A percentile compares a stretch with the other conserved stretches of the same genome.
Conservation (phyloP, 30 jellyfish, hydroid and myxozoan genomes). For the Aurelia sp. region DNA sequence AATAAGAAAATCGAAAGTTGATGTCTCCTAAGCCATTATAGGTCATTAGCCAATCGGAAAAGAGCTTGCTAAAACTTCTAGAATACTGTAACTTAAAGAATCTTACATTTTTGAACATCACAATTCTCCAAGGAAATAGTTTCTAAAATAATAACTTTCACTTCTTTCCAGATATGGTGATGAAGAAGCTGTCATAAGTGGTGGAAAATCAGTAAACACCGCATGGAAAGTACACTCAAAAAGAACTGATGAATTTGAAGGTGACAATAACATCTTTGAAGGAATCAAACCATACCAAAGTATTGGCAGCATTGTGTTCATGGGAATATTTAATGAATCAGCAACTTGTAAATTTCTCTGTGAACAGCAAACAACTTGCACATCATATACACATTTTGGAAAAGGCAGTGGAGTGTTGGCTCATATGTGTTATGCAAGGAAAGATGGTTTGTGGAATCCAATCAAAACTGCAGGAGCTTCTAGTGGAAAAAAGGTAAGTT, state of each 20-base stretch:
- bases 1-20: no score
- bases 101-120: no score
- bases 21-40: no score
- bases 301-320: constrained; percentile 54
- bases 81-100: no score
- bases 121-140: no score
- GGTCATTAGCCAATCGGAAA: no score
- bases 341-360: constrained; percentile 70
- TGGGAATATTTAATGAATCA: constrained; percentile 68
- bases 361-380: constrained; percentile 67
- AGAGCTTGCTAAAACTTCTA: no score
- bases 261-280: constrained; percentile 79
- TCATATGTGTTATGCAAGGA: constrained; percentile 86
- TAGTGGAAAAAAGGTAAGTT: constrained; percentile 87
- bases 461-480: constrained; percentile 59
- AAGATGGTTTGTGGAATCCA: constrained; percentile 96
- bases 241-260: constrained; percentile 50
- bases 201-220: constrained; percentile 61
- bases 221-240: constrained; percentile 69
- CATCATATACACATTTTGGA: constrained; percentile 83
- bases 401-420: constrained; percentile 67
- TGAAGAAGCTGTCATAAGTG: constrained; percentile 82
- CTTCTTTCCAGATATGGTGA: constrained; percentile 19
- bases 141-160: no score
- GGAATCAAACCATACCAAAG: constrained; percentile 80